Evolutionary conservation across 1,140 invertebrate species (phyloP), one percentile per base, ranked within the genome.

Genomic region (Dendrolimus punctatus): DNA sequence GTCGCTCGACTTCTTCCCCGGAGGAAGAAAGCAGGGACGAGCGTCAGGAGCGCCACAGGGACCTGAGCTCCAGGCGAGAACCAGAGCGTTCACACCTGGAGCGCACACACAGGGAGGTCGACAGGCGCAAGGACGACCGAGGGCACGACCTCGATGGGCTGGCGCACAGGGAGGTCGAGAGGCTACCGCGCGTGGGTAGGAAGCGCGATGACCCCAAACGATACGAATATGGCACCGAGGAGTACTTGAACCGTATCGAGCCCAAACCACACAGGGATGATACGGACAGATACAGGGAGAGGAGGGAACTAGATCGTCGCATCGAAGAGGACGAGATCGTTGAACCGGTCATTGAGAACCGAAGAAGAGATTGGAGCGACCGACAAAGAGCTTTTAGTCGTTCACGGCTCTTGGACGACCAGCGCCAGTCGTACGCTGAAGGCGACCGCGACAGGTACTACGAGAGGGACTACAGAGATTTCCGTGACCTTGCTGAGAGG

Each of bases 1-100:
- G 83, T 73, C 80, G 83, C 70, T 84, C 83, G 55, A 84, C 83
- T 76, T 84, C 82, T 83, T 86, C 83, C 69, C 83, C 83, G 49
- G 83, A 86, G 71, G 83, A 86, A 74, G 80, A 84, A 74, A 75
- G 72, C 60, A 62, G 80, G 52, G 78, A 79, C 61, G 80, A 77
- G 87, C 84, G 73, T 67, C 80, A 60, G 52, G 85, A 80, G 56
- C 73, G 73, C 59, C 80, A 80, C 58, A 76, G 75, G 72, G 84
- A 83, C 63, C 51, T 59, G 46, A 76, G 69, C 62, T 80, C 73
- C 68, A 73, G 71, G 45, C 69, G 70, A 68, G 83, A 85, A 74
- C 76, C 70, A 45, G 80, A 84, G n/a, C 80, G 82, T 60, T 77
- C 78, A 68, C 76, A 75, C 58, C 67, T 74, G 50, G 82, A 85